Evolutionary conservation across 2,888 invertebrate species (phyloP).

Genomic region (Xestia xanthographa): DNA sequence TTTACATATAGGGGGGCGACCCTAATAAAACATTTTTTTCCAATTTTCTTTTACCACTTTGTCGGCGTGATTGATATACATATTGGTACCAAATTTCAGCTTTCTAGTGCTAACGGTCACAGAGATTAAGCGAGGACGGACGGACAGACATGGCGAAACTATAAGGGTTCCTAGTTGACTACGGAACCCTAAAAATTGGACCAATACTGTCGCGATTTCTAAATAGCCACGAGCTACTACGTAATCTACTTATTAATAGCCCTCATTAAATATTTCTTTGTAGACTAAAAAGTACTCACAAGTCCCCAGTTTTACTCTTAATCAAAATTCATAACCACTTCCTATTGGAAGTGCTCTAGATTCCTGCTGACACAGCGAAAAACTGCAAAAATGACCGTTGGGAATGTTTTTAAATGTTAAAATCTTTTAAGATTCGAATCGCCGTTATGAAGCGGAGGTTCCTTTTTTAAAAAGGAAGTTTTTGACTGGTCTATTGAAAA

Average conservation of each 20-base stretch:
- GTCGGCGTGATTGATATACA: no score
- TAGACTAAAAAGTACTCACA: background rate
- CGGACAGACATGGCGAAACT: no score
- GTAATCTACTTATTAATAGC: background rate
- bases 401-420: conserved; percentile 46
- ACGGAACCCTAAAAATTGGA: no score
- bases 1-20: no score
- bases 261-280: conserved; percentile 14
- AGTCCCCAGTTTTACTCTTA: conserved; percentile 29
- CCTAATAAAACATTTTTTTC: no score
- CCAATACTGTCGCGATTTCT: background rate
- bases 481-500: conserved; percentile 1
- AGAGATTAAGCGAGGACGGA: no score
- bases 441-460: background rate
- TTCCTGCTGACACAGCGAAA: conserved; percentile 39
- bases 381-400: conserved; percentile 17
- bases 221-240: background rate
- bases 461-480: background rate
- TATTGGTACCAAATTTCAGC: no score
- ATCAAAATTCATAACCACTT: conserved; percentile 54
- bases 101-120: no score
- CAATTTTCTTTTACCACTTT: no score
- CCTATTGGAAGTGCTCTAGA: conserved; percentile 40
- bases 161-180: no score
- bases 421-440: conserved; percentile 51